Evolutionary conservation across 1,140 invertebrate genomes (phyloP), one percentile per base, ranked within the genome.

Genomic region (Apis dorsata): DNA sequence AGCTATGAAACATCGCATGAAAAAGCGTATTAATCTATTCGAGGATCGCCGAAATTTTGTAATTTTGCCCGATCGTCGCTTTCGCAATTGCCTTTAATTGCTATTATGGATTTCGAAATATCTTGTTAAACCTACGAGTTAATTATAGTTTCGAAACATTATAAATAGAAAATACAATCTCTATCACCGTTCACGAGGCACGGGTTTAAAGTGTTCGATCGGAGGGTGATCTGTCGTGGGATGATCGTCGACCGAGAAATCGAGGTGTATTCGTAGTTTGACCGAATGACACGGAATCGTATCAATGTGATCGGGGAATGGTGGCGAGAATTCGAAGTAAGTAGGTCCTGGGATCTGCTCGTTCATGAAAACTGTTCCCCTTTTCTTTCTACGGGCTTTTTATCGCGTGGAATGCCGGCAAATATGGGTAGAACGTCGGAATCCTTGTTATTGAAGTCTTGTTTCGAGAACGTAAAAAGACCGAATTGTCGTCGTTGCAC

Each of bases 221-320:
- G 9, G 1, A n/a, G 12, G 9, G 3, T 28, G 53, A 53, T 70
- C n/a, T 62, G 62, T 19, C 1, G 8, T 9, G 24, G 1, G 17
- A 81, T 12, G 55, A 81, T 68, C 79, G 24, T n/a, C 71, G 71
- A 76, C 62, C 72, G 79, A 68, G 72, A 76, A 76, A 80, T 80
- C 70, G 13, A 15, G 9, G 15, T 55, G 53, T 73, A 44, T 73
- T 65, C 73, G 44, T 44, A 15, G 49, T n/a, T 7, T 60, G 63
- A 77, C 74, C 65, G 80, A 77, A 82, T 75, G 73, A 82, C 74
- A 82, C 74, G 72, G 53, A 82, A 82, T 59, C 49, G 65, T 77
- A 12, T 69, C 65, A 57, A 75, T 51, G 53, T 57, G 28, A 15
- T 8, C 59, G 24, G 28, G 51, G 73, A 62, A 76, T 77, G 65